Evolutionary conservation across 2,888 invertebrate genomes (phyloP), one percentile per base, ranked within the genome.

Genomic region (Pseudococcus longispinus): DNA sequence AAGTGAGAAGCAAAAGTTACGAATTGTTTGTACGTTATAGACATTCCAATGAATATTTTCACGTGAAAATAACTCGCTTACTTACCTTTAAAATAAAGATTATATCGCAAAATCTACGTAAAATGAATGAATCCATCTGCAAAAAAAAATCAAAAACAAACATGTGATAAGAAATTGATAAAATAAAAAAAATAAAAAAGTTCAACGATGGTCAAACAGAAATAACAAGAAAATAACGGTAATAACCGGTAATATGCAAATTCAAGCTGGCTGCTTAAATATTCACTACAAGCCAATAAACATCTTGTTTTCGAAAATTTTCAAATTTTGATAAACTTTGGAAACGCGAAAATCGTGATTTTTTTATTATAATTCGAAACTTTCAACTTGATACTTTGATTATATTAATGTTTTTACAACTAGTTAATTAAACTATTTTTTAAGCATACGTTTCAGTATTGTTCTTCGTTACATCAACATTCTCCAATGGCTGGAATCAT

Each of bases 401-500:
- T 60, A 11, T 4, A 51, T n/a, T 1, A 8, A 51, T 51, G 51
- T n/a, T 51, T 51, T 51, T 51, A n/a, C n/a, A n/a, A 51, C 8
- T 15, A 51, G 2, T 60, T 23, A 23, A 23, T 23, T 55, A 4
- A n/a, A 2, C 55, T 55, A 3, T 9, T 23, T 20, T 60, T 9
- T 23, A 23, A 11, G 2, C 9, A 9, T 60, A 60, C 23, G 60
- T 4, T 55, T 15, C n/a, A n/a, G 26, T 65, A 26, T 65, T 26
- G 1, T 11, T 29, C 8, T 70, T 29, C 11, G 1, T 20, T 20
- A 4, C 77, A 20, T 20, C 0, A 20, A 9, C 4, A 8, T 80
- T 11, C 20, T 18, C 42, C 42, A 42, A 87, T 87, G 87, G 44
- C 87, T 82, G 80, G 80, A 46, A 26, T 87, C 32, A 26, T 86